Evolutionary conservation across 23 tunicate species (phyloP).

Genomic region (Ascidia mentula): DNA sequence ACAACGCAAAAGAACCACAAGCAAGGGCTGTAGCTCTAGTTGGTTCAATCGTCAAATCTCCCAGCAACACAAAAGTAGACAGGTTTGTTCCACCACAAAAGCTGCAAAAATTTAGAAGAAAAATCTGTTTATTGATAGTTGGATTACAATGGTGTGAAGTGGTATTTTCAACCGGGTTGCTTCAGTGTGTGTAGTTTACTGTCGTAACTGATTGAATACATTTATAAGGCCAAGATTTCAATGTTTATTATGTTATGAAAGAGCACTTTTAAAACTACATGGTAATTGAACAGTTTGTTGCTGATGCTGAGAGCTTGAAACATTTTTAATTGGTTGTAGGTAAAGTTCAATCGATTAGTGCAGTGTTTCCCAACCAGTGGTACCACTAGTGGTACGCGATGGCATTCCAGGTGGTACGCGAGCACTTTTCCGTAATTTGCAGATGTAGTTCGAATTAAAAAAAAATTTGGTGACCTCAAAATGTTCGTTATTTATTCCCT

Average conservation of each 20-base stretch:
- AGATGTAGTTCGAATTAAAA: too few species aligned
- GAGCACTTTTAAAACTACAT: too few species aligned
- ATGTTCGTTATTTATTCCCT: too few species aligned
- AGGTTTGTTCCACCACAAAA: not conserved
- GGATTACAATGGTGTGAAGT: not conserved
- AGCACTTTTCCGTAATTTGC: too few species aligned
- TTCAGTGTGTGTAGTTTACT: not conserved
- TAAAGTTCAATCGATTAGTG: too few species aligned
- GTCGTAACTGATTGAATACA: not conserved
- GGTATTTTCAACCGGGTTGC: not conserved
- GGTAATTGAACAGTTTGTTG: not conserved
- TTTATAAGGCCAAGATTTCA: not conserved
- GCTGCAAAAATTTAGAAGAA: not conserved
- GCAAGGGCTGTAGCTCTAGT: conserved; percentile 8
- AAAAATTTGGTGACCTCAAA: too few species aligned
- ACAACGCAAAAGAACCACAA: not conserved
- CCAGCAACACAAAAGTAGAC: not conserved
- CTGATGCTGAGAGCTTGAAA: too few species aligned
- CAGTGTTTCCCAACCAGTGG: too few species aligned
- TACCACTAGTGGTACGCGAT: too few species aligned
- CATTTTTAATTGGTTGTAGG: too few species aligned
- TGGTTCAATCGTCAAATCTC: conserved; percentile 24
- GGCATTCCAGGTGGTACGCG: too few species aligned
- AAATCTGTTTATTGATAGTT: not conserved
- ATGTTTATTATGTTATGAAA: too few species aligned